A percentile compares a stretch with the other conserved stretches of the same genome.
These are phyloP conservation scores for Neotoma lepida DNA, from an alignment of 2,113 vertebrate genomes.

Conservation along the genomic window DNA sequence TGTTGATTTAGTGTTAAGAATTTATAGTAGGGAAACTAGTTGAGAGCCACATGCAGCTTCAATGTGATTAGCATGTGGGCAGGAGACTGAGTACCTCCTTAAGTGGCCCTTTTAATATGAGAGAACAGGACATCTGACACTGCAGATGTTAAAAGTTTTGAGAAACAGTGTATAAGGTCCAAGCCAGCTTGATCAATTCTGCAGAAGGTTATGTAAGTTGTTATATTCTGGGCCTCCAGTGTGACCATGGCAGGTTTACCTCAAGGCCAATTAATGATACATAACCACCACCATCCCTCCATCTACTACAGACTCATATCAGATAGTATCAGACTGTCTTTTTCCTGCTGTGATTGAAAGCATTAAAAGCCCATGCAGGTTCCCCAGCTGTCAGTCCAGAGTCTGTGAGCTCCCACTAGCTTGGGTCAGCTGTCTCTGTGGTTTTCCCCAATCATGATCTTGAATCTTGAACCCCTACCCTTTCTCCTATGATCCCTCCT, in stretches of 20 bases:
- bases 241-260: background rate
- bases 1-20: slow-evolving; percentile 13
- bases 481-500: no score
- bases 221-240: background rate
- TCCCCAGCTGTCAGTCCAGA: no score
- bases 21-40: background rate
- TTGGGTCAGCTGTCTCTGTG: no score
- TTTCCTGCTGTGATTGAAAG: background rate
- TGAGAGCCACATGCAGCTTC: background rate
- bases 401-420: no score
- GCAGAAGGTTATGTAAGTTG: background rate
- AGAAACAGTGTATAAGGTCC: background rate
- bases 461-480: no score
- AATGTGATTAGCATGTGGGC: background rate
- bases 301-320: background rate
- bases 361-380: background rate
- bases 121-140: background rate
- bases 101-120: background rate
- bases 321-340: background rate
- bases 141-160: background rate
- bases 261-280: background rate
- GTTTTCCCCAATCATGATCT: no score
- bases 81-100: background rate
- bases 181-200: background rate
- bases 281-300: background rate